Base-by-base conservation (phyloP, 2,888 invertebrate species). In the Coenonympha glycerion region DNA sequence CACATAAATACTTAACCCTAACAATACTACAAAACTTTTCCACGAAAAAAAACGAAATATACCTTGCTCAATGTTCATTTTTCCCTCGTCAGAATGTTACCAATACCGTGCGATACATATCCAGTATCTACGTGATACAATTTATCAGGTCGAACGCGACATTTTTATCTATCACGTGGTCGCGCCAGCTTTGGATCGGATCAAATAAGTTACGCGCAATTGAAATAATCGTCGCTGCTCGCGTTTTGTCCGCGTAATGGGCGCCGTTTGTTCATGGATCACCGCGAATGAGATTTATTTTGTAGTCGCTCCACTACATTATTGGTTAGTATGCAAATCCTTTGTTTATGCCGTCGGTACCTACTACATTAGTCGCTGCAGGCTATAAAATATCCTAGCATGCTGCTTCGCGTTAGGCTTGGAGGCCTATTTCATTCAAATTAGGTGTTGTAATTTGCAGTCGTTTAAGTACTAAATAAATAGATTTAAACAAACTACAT, bases 151-250 rank as follows among this genome's bases (percentile, higher is more conserved):
- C 8, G 21, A 26, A 33, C 47, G 44, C 47, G 30, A 47, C 49
- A 50, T 50, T 55, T 55, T 55, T 53, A 53, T 18, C 55, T 47
- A 47, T 55, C 47, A 41, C 24, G 55, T 22, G 47, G 49, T 34
- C 39, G 19, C 24, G 8, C 37, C 39, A 28, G 26, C 28, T 37
- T 24, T 22, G 46, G 24, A 41, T 44, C 33, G 44, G 47, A 47
- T 47, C 42, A 47, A 52, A 52, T 48, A 44, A 28, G 42, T 48
- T 42, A 42, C 44, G 21, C 36, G 41, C 33, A 11, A 47, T 55
- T 46, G 49, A 55, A 47, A 49, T 49, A 44, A 54, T 48, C 45
- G 40, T 16, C 37, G 16, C 13, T 26, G 41, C 21, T 24, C 26
- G 41, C 33, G 33, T 41, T 41, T 18, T 42, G 33, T 24, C 36